Conservation (phyloP, 2,888 invertebrate species). For the Polydrusus cervinus region DNA sequence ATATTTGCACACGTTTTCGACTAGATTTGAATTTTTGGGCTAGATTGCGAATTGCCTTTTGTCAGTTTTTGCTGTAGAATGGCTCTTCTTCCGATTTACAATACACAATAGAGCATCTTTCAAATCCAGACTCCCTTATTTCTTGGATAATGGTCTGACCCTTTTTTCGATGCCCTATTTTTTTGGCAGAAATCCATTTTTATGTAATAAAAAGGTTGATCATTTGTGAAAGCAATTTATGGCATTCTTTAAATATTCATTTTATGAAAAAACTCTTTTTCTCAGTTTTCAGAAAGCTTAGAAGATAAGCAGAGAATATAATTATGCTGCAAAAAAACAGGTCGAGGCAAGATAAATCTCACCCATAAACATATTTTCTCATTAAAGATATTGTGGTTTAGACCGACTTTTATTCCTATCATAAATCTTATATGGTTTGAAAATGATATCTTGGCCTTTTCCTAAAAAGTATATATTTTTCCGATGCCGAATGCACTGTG, state of each 20-base stretch:
- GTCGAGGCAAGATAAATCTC: no score
- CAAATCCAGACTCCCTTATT: constrained; percentile 6
- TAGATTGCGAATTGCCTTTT: background rate
- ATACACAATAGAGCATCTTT: constrained; percentile 6
- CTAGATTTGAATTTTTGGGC: background rate
- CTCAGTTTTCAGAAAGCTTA: no score
- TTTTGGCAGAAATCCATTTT: constrained; percentile 1
- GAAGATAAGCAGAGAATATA: no score
- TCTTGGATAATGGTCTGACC: constrained; percentile 1
- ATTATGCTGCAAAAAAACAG: no score
- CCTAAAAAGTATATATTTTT: no score
- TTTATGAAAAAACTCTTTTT: background rate
- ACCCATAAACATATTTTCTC: no score
- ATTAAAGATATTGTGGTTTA: no score
- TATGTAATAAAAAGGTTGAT: background rate
- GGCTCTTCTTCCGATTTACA: background rate
- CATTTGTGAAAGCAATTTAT: constrained; percentile 8
- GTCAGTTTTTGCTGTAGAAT: background rate
- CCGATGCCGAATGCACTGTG: no score
- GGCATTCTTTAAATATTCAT: background rate
- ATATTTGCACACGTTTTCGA: background rate
- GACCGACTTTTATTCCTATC: no score
- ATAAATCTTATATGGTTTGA: no score
- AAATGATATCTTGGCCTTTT: no score
- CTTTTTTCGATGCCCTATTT: constrained; percentile 1